A percentile compares a stretch with the other conserved stretches of the same genome.
phyloP scores from a whole-genome alignment of 2,888 invertebrate genomes.

The Melanchra persicariae region DNA sequence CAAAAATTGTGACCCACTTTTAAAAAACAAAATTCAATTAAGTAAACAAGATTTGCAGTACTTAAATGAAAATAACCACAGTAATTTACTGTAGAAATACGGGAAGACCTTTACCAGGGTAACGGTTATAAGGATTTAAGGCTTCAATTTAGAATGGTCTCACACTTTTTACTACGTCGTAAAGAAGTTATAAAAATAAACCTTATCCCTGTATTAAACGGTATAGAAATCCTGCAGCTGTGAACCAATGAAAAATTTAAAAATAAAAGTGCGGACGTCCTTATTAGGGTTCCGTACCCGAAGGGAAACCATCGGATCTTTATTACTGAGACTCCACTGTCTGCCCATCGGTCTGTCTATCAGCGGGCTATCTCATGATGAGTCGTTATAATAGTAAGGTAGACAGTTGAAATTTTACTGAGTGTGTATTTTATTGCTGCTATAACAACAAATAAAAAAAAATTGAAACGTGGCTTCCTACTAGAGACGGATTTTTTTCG shows the following conservation, averaged over 20 bases:
- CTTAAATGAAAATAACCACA: slow-evolving; percentile 36
- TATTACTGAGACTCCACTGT: neutral
- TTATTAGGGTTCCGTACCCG: neutral
- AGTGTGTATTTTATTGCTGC: too few relatives aligned
- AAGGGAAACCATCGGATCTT: neutral
- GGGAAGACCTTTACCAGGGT: slow-evolving; percentile 25
- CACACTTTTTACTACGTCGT: slow-evolving; percentile 62
- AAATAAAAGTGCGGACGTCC: slow-evolving; percentile 16
- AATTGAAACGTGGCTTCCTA: too few relatives aligned
- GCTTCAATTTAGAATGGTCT: slow-evolving; percentile 59
- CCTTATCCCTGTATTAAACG: slow-evolving; percentile 45
- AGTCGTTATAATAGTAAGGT: too few relatives aligned
- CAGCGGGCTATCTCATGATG: neutral
- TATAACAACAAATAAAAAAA: too few relatives aligned
- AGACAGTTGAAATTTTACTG: too few relatives aligned
- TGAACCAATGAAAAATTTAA: slow-evolving; percentile 39
- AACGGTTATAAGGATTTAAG: slow-evolving; percentile 57
- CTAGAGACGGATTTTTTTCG: too few relatives aligned
- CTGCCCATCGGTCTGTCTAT: neutral
- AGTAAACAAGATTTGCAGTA: slow-evolving; percentile 41
- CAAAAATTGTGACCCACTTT: neutral
- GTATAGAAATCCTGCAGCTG: slow-evolving; percentile 52
- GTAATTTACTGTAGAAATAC: slow-evolving; percentile 34
- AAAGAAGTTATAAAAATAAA: slow-evolving; percentile 66
- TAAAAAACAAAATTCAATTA: slow-evolving; percentile 4